phyloP scores from a whole-genome alignment of 1,140 invertebrate species.

The Drosophila obscura region DNA sequence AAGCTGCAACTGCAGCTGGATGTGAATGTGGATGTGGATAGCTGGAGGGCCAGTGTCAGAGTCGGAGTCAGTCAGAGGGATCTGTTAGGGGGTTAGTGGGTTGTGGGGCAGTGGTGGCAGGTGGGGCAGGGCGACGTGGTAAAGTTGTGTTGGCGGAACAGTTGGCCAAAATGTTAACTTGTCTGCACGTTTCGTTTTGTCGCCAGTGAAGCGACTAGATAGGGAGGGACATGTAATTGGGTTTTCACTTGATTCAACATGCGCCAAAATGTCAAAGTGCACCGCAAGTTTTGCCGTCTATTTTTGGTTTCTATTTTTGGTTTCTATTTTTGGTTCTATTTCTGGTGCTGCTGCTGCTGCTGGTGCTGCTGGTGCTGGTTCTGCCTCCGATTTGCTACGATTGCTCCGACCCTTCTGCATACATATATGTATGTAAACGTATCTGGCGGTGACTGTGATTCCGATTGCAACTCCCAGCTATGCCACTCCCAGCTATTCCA shows the following conservation, averaged over 20 bases:
- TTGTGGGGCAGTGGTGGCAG: too few relatives aligned
- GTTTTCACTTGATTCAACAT: slow-evolving; percentile 79
- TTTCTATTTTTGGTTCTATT: background rate
- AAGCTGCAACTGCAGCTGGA: slow-evolving; percentile 9
- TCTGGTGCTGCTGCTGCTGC: background rate
- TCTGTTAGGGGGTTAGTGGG: too few relatives aligned
- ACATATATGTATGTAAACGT: too few relatives aligned
- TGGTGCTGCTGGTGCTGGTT: background rate
- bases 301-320: slow-evolving; percentile 6
- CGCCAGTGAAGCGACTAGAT: slow-evolving; percentile 62
- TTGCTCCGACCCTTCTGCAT: too few relatives aligned
- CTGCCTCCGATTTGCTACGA: background rate
- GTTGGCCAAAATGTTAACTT: slow-evolving; percentile 74
- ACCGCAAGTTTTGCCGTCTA: slow-evolving; percentile 56
- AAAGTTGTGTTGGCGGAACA: slow-evolving; percentile 28
- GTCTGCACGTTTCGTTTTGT: slow-evolving; percentile 69
- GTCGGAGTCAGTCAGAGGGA: too few relatives aligned
- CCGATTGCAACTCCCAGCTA: background rate
- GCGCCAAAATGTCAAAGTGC: slow-evolving; percentile 74
- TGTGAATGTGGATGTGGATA: background rate
- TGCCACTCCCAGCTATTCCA: background rate
- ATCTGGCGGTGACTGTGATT: background rate
- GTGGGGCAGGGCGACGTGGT: background rate
- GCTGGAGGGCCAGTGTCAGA: background rate
- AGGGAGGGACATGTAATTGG: slow-evolving; percentile 72